Percentiles rank a stretch among this genome's conserved stretches.
These are phyloP conservation scores for Cyclura pinguis DNA, from an alignment of 2,797 vertebrate genomes.

Conservation along the genomic window DNA sequence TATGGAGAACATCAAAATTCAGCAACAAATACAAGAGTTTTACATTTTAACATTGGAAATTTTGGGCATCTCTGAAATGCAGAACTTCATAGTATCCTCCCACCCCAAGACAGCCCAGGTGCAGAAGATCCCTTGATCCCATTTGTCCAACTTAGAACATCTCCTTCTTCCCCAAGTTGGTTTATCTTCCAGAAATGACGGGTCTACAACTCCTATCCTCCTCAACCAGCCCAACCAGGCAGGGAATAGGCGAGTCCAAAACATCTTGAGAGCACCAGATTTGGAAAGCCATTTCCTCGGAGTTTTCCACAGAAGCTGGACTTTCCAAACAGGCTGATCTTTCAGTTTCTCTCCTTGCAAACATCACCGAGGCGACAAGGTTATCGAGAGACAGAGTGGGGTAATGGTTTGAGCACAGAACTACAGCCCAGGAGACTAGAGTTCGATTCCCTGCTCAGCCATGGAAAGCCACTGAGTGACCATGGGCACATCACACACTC, in stretches of 20 bases:
- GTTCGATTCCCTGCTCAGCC: too few species aligned
- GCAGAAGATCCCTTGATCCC: too few species aligned
- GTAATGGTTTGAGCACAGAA: too few species aligned
- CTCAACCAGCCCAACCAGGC: not conserved
- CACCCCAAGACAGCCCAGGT: accelerated
- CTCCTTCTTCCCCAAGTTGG: too few species aligned
- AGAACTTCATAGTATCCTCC: not conserved
- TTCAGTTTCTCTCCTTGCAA: not conserved
- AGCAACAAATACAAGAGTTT: not conserved
- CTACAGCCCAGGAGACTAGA: too few species aligned
- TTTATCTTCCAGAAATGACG: too few species aligned
- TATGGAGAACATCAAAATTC: not conserved
- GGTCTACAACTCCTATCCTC: not conserved
- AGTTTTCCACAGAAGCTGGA: not conserved
- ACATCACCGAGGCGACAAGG: not conserved
- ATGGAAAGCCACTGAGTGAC: too few species aligned
- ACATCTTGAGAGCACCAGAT: not conserved
- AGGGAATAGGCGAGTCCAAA: not conserved
- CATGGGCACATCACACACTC: too few species aligned
- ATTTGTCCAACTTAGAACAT: not conserved
- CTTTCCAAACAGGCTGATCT: not conserved
- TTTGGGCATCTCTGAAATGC: not conserved
- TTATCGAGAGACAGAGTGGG: too few species aligned
- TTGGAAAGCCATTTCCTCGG: not conserved
- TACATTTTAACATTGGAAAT: not conserved